A percentile compares a stretch with the other conserved stretches of the same genome.
phyloP scores from a whole-genome alignment of 2,888 invertebrate genomes.

The Autographa pulchrina region DNA sequence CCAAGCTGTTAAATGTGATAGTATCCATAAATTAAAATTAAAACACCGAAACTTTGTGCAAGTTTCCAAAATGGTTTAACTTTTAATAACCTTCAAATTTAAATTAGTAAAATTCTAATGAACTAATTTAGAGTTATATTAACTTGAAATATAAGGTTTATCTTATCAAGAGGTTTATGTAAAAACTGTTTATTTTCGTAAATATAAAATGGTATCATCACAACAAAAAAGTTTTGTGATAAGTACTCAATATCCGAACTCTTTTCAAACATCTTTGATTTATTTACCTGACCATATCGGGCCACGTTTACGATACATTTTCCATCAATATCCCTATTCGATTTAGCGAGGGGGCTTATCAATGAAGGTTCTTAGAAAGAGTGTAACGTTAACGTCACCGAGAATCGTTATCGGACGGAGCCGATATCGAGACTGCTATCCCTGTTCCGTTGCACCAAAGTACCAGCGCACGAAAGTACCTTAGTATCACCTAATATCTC shows the following conservation, averaged over 20 bases:
- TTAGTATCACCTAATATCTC: slow-evolving; percentile 44
- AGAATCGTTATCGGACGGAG: slow-evolving; percentile 51
- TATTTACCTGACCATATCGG: slow-evolving; percentile 52
- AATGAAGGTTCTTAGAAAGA: slow-evolving; percentile 48
- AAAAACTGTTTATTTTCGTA: not conserved
- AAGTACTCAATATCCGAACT: slow-evolving; percentile 12
- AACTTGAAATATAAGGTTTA: slow-evolving; percentile 7
- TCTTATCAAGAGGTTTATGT: not conserved
- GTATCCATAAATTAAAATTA: slow-evolving; percentile 48
- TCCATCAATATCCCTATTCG: slow-evolving; percentile 40
- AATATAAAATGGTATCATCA: not conserved
- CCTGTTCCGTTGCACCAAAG: slow-evolving; percentile 4
- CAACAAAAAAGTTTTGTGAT: not conserved
- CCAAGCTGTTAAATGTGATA: slow-evolving; percentile 22
- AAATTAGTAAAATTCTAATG: slow-evolving; percentile 31
- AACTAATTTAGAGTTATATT: slow-evolving; percentile 37
- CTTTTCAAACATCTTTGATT: not conserved
- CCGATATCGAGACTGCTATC: slow-evolving; percentile 38
- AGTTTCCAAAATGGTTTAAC: slow-evolving; percentile 24
- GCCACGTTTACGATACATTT: slow-evolving; percentile 30
- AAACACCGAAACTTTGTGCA: slow-evolving; percentile 39
- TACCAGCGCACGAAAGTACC: not conserved
- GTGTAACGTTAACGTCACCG: slow-evolving; percentile 40
- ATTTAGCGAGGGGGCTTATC: slow-evolving; percentile 54
- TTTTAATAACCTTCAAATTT: slow-evolving; percentile 30